Base-by-base conservation (phyloP, 2,113 vertebrate genomes). In the Rhabdomys dilectus region DNA sequence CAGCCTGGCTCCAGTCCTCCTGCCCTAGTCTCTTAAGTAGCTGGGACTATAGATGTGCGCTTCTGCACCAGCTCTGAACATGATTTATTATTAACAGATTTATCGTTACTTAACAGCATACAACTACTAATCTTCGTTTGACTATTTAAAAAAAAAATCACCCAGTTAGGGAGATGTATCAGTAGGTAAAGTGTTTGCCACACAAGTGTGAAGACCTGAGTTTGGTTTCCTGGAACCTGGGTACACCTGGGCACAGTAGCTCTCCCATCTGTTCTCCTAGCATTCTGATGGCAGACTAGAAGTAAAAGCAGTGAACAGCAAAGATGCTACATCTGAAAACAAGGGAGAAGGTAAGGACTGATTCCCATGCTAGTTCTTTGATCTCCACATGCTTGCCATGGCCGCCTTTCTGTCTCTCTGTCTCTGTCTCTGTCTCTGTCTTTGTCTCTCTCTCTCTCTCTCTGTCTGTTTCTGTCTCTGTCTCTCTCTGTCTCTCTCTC, bases 91-190 rank as follows among this genome's bases (percentile, higher is more conserved):
- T n/a, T n/a, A 84, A 62, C 42, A 51, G 0, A 82, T 66, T 87
- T 95, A 26, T n/a, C 94, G 56, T n/a, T 85, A 4, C 80, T 95
- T 75, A 64, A 78, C 56, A 39, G 9, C n/a, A 91, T 17, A 26
- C 26, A 39, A 29, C 48, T 82, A 56, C 48, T 82, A 56, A 31
- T 84, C 66, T 91, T 22, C n/a, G 7, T 77, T 51, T 15, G 73
- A 39, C 64, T 31, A n/a, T 76, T 90, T 24, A 82, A 88, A 84
- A 91, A 34, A 36, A 72, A 91, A 29, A 21, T 56, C 39, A 73
- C 11, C 64, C 58, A 64, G 9, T 42, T 7, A 29, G 60, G 42
- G 26, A 42, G 29, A 12, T 85, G 82, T 2, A 6, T 48, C 82
- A 31, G 60, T 64, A 29, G 60, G 82, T 48, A 45, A 31, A 56